Evolutionary conservation across 2,888 invertebrate species (phyloP).

Genomic region (Conistra vaccinii): DNA sequence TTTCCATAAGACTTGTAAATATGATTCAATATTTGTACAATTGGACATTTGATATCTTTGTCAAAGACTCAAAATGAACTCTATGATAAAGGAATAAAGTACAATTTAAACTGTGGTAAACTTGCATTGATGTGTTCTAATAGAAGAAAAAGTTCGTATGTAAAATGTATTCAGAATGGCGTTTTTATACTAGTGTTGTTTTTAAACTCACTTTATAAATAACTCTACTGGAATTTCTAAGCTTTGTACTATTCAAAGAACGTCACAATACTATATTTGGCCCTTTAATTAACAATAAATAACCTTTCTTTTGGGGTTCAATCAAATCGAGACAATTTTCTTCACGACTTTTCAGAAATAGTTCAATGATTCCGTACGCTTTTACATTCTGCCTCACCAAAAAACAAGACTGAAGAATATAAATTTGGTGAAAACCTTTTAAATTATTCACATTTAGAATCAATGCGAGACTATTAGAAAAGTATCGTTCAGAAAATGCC

Average conservation of each 20-base stretch:
- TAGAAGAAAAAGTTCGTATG: slow-evolving; percentile 34
- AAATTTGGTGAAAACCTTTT: not conserved
- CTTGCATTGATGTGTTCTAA: slow-evolving; percentile 37
- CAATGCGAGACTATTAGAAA: not conserved
- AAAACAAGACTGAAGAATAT: no score
- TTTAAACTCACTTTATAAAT: not conserved
- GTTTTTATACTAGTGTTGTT: slow-evolving; percentile 52
- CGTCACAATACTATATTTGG: slow-evolving; percentile 36
- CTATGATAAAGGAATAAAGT: slow-evolving; percentile 45
- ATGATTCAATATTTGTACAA: slow-evolving; percentile 61
- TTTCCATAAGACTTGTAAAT: slow-evolving; percentile 21
- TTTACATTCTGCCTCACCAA: not conserved
- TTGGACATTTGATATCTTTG: slow-evolving; percentile 47
- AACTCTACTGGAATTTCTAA: slow-evolving; percentile 4
- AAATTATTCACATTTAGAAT: not conserved
- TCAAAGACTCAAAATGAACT: slow-evolving; percentile 55
- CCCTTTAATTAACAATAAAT: not conserved
- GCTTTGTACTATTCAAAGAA: slow-evolving; percentile 23
- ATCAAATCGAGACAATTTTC: not conserved
- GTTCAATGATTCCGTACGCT: not conserved
- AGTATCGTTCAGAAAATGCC: no score
- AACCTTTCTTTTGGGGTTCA: not conserved
- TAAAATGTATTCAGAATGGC: not conserved
- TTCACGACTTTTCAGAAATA: not conserved
- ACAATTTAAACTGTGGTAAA: slow-evolving; percentile 62